These are phyloP conservation scores for Dasysyrphus tricinctus DNA, from an alignment of 2,888 invertebrate species.

Conservation along the genomic window DNA sequence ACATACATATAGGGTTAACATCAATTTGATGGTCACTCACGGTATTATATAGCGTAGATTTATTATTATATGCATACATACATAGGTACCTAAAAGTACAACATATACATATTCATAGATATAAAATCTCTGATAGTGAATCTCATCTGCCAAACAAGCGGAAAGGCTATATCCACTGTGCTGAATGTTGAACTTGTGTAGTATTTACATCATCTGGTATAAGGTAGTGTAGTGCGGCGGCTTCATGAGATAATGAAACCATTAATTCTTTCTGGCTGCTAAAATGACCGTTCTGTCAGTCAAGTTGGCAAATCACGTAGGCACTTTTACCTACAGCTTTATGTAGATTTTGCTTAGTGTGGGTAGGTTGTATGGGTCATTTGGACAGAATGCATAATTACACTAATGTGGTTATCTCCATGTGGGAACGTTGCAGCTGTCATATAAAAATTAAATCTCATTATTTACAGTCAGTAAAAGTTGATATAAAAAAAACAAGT, in stretches of 20 bases:
- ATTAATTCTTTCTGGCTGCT: constrained; percentile 51
- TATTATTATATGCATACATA: too few relatives aligned
- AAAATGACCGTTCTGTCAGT: constrained; percentile 51
- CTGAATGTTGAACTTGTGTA: constrained; percentile 18
- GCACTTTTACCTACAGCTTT: neutral
- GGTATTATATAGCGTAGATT: neutral
- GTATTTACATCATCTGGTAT: neutral
- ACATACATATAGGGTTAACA: neutral
- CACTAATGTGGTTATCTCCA: constrained; percentile 46
- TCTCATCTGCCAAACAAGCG: constrained; percentile 20
- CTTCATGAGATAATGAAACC: constrained; percentile 41
- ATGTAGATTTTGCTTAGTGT: constrained; percentile 16
- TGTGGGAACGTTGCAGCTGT: constrained; percentile 58
- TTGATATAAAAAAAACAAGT: neutral
- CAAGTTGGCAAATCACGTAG: constrained; percentile 52
- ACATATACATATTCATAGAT: neutral
- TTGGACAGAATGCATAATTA: constrained; percentile 62
- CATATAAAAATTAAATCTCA: constrained; percentile 55
- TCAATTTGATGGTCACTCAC: constrained; percentile 30
- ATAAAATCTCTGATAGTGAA: constrained; percentile 13
- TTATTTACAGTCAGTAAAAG: constrained; percentile 53
- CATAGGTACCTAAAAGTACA: too few relatives aligned
- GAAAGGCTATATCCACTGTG: neutral
- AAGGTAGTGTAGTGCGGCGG: neutral
- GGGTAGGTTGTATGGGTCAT: constrained; percentile 54